Evolutionary conservation across 2,888 invertebrate genomes (phyloP), one percentile per base, ranked within the genome.

Genomic region (Conistra vaccinii): DNA sequence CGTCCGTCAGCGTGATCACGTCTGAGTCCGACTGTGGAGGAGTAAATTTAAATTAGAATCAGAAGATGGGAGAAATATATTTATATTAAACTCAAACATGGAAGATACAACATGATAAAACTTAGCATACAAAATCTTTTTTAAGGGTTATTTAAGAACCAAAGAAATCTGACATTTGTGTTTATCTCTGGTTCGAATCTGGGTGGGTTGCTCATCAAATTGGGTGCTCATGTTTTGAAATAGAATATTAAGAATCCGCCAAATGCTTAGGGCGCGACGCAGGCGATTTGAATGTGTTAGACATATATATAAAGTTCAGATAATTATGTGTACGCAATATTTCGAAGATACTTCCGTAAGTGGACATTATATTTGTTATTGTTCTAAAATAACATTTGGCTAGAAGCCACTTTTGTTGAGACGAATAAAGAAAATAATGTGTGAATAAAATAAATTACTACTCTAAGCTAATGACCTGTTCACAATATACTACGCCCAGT

Each of bases 1-100:
- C 97, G 93, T 99, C 99, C 0, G 99, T 99, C 81, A 99, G 96
- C 90, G 99, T 99, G 85, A 99, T 95, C 29, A 99, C 99, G 93
- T 95, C 96, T 0, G 94, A 94, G 93, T 94, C 96, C 0, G 94
- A 94, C 96, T 96, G 94, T 3, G 12, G 12, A 89, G 86, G 65
- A 77, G 80, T 75, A 82, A 12, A 32, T 42, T 51, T 7, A 12
- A 6, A 69, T 70, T 39, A 51, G 70, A 70, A 2, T 23, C 0
- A 9, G 26, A 29, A 23, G 4, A 45, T 63, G 20, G 10, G 12
- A 89, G 87, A 63, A 74, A 80, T 76, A 81, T 3, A 12, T 53
- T 35, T 26, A 7, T 12, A 35, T 53, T 53, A 35, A n/a, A 51
- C 1, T 32, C 0, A 17, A 55, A 26, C 55, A 55, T 26, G 26